phyloP scores from a whole-genome alignment of 2,113 vertebrate species.

The Regulus satrapa region DNA sequence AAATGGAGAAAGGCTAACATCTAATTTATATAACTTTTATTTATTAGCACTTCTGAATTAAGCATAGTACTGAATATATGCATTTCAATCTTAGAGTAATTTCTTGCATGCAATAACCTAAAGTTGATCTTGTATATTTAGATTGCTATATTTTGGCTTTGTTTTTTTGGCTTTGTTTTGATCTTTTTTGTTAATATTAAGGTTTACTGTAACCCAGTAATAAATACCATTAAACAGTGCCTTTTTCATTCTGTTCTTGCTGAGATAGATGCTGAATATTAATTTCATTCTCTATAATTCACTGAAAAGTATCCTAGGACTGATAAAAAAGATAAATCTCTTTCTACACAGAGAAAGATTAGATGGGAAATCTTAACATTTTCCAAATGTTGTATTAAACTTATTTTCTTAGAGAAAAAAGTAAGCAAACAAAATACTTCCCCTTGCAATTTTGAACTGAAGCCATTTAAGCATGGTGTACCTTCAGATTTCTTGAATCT shows the following conservation, averaged over 20 bases:
- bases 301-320: neutral
- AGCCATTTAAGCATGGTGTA: neutral
- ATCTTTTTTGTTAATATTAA: neutral
- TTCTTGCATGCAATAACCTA: neutral
- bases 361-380: neutral
- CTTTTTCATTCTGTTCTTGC: neutral
- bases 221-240: neutral
- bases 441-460: neutral
- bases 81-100: neutral
- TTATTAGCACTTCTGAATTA: neutral
- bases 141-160: neutral
- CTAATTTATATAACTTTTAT: neutral
- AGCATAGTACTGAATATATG: neutral
- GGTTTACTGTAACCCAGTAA: neutral
- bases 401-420: neutral
- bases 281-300: neutral
- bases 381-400: neutral
- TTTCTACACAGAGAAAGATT: neutral
- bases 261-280: neutral
- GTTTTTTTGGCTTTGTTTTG: rapidly evolving
- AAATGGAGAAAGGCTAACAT: neutral
- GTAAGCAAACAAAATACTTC: neutral
- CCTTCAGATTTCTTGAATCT: neutral
- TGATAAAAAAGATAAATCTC: neutral
- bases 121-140: neutral